These are phyloP conservation scores for Zhengitettix transpicula DNA, from an alignment of 2,888 invertebrate species.

Conservation along the genomic window DNA sequence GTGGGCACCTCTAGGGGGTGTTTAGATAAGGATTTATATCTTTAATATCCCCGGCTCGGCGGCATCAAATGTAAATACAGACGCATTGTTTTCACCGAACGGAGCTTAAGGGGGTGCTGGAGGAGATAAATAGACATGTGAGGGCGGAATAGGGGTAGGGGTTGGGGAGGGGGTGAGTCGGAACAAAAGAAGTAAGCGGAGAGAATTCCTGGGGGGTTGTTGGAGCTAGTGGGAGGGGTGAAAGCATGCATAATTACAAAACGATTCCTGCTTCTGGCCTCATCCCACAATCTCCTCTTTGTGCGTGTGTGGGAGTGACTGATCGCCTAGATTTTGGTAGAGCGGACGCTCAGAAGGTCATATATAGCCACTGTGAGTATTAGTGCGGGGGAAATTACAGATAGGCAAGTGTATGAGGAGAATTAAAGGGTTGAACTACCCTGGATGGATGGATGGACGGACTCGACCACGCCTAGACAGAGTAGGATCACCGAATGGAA, in stretches of 20 bases:
- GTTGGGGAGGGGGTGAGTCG: neutral
- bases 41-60: slow-evolving; percentile 11
- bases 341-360: neutral
- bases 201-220: neutral
- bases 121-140: neutral
- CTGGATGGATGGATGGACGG: too few species aligned
- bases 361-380: too few species aligned
- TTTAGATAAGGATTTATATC: slow-evolving; percentile 14
- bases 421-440: too few species aligned
- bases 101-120: neutral
- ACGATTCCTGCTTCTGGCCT: neutral
- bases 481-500: too few species aligned
- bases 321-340: neutral
- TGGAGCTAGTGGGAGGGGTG: neutral
- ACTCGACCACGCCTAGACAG: too few species aligned
- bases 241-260: neutral
- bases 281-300: too few species aligned
- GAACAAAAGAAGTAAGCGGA: neutral
- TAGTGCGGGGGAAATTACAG: too few species aligned
- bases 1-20: neutral
- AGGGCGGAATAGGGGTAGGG: neutral
- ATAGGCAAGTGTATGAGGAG: too few species aligned
- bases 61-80: slow-evolving; percentile 9
- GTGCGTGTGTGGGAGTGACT: too few species aligned
- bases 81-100: neutral